Evolutionary conservation across 2,113 vertebrate genomes (phyloP), one percentile per base, ranked within the genome.

Genomic region (Dicrurus megarhynchus): DNA sequence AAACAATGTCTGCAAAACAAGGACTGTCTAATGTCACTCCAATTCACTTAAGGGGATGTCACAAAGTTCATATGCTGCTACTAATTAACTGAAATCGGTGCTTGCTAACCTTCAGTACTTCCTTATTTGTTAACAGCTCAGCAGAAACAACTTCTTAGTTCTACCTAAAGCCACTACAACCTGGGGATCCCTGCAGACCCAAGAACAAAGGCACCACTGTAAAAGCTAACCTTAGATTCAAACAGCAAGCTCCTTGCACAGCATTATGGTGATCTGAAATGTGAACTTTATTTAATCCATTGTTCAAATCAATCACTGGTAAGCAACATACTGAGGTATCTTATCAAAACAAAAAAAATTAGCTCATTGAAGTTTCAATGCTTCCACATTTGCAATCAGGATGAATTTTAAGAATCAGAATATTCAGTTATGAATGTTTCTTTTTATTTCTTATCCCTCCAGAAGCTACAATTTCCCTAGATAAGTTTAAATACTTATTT

Each of bases 141-240:
- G 87, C 33, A 87, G 28, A 87, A 73, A 19, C 3, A 1, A 80
- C 75, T 13, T 81, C 41, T 35, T 70, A 93, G 89, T 63, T 97
- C 89, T 92, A 96, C 93, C 96, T 97, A 96, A 97, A 98, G 97
- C 98, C 98, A 97, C 94, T 97, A 86, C 92, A 98, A 98, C 98
- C 98, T 97, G 90, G 98, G 97, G 98, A 99, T 98, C 97, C 98
- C 97, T 98, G 96, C 91, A 97, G 97, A 97, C 98, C 98, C 76
- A 96, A 67, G 97, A 98, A 99, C 98, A 99, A 98, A 98, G 97
- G 95, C 90, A 81, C 83, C 97, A 98, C 98, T 99, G 98, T 99
- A 95, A 96, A 97, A 90, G 91, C 93, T 89, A 97, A 97, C 97
- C 96, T 95, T 87, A 96, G 95, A 85, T 97, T 95, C 96, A 84